phyloP scores from a whole-genome alignment of 2,888 invertebrate genomes.

The Drosophila putrida region DNA sequence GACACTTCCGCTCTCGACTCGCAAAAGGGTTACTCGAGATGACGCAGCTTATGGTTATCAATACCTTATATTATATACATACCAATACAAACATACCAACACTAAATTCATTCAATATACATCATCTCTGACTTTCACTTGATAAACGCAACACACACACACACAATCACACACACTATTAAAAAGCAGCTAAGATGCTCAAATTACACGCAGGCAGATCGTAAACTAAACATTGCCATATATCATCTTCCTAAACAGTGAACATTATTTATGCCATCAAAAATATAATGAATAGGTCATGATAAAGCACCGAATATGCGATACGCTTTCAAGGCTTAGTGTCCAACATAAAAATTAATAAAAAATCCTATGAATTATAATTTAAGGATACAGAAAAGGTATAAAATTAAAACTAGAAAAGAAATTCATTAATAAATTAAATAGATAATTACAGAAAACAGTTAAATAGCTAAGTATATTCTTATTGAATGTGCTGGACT shows the following conservation, averaged over 20 bases:
- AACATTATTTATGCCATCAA: conserved; percentile 48
- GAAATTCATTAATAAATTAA: background rate
- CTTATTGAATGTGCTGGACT: background rate
- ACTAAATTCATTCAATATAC: conserved; percentile 2
- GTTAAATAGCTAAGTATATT: background rate
- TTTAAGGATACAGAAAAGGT: background rate
- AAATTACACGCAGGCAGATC: conserved; percentile 62
- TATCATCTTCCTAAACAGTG: conserved; percentile 61
- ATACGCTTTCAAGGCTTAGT: conserved; percentile 34
- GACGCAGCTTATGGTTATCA: conserved; percentile 64
- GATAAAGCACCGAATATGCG: background rate
- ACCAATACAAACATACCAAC: too few relatives aligned
- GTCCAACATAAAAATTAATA: background rate
- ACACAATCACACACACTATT: background rate
- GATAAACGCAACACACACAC: conserved; percentile 14
- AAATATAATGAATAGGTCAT: background rate
- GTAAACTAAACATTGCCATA: conserved; percentile 63
- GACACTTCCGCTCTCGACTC: conserved; percentile 45
- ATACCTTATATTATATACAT: conserved; percentile 13
- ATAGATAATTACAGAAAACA: background rate
- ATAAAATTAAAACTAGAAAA: background rate
- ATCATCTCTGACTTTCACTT: conserved; percentile 58
- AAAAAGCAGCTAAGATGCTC: conserved; percentile 47
- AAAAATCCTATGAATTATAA: background rate
- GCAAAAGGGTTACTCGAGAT: conserved; percentile 60